These are phyloP conservation scores for Cervus canadensis DNA, from an alignment of 2,113 vertebrate species.

Conservation along the genomic window DNA sequence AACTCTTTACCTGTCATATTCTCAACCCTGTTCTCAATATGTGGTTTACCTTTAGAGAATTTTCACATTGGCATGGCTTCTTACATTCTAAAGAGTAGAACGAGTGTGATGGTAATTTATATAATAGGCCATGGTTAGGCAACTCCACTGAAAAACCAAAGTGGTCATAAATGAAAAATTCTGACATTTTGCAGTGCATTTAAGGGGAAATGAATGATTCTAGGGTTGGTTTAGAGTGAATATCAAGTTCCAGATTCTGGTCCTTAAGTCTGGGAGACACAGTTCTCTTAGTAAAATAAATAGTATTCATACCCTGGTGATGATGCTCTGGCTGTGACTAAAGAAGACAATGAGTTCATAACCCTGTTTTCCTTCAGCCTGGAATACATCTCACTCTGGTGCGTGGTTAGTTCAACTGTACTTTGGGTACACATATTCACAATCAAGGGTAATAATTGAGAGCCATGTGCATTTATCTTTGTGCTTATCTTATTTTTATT, in stretches of 20 bases:
- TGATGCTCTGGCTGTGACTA: background rate
- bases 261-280: background rate
- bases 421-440: background rate
- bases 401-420: background rate
- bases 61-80: background rate
- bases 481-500: background rate
- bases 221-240: background rate
- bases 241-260: background rate
- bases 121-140: background rate
- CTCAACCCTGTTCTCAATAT: background rate
- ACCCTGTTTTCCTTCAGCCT: background rate
- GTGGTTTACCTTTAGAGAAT: background rate
- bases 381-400: background rate
- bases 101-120: background rate
- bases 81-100: background rate
- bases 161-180: background rate
- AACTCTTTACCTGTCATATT: background rate
- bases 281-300: background rate
- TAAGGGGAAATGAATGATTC: background rate
- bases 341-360: background rate
- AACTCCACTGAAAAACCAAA: background rate
- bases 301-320: background rate
- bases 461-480: background rate
- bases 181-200: background rate
- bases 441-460: background rate